A percentile compares a stretch with the other conserved stretches of the same genome.
phyloP scores from a whole-genome alignment of 2,888 invertebrate species.

The Netelia fuscicornis region DNA sequence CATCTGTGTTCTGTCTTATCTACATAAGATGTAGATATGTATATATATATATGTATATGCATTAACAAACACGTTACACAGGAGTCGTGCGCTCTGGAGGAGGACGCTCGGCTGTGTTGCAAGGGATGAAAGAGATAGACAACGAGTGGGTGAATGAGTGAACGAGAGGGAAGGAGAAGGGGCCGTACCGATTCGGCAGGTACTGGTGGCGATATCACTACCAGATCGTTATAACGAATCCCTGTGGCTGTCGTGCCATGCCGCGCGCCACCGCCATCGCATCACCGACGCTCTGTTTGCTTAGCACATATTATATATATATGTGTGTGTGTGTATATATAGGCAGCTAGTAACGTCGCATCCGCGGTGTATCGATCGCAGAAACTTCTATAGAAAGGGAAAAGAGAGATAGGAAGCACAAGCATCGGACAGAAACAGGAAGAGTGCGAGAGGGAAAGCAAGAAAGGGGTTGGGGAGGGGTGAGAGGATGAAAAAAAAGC shows the following conservation, averaged over 20 bases:
- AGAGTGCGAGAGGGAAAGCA: conserved; percentile 35
- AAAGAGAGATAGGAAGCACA: conserved; percentile 45
- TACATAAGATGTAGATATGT: conserved; percentile 20
- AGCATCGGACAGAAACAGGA: conserved; percentile 56
- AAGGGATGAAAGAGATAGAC: conserved; percentile 9
- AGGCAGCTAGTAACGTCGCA: conserved; percentile 52
- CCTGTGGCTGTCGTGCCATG: conserved; percentile 69
- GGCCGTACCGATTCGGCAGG: conserved; percentile 64
- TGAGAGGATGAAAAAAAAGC: conserved; percentile 29
- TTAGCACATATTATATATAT: conserved; percentile 8
- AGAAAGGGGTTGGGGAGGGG: conserved; percentile 41
- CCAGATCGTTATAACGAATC: conserved; percentile 59
- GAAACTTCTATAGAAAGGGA: conserved; percentile 50
- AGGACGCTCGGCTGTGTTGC: conserved; percentile 1
- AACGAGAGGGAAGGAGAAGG: conserved; percentile 42
- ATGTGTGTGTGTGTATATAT: not conserved
- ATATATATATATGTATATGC: not conserved
- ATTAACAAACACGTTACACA: conserved; percentile 39
- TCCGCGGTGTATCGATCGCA: conserved; percentile 62
- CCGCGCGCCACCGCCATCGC: conserved; percentile 61
- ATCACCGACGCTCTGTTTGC: conserved; percentile 2
- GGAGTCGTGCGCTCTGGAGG: conserved; percentile 5
- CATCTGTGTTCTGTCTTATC: conserved; percentile 32
- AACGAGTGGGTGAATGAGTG: conserved; percentile 42
- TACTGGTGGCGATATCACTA: conserved; percentile 64